phyloP scores from a whole-genome alignment of 1,140 invertebrate species.

The Aricia agestis region DNA sequence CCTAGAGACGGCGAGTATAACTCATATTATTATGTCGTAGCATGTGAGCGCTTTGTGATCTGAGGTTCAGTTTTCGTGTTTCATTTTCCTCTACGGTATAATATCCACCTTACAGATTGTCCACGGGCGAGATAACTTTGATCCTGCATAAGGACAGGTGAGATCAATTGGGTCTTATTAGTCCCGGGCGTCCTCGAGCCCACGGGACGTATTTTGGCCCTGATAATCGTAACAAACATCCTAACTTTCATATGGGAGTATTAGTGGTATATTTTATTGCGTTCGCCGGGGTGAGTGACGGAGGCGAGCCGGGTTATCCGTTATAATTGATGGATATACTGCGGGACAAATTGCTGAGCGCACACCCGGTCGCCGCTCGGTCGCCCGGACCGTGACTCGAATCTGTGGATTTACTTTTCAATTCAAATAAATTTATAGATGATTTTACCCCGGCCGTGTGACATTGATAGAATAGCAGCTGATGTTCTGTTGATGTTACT shows the following conservation, averaged over 20 bases:
- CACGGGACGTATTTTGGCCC: background rate
- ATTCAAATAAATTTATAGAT: slow-evolving; percentile 16
- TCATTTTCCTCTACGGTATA: no score
- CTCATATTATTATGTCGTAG: background rate
- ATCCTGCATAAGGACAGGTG: background rate
- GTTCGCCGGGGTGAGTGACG: slow-evolving; percentile 2
- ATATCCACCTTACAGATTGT: no score
- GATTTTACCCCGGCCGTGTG: background rate
- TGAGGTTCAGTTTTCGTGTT: background rate
- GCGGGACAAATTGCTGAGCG: slow-evolving; percentile 15
- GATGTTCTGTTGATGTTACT: no score
- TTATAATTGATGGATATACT: slow-evolving; percentile 16
- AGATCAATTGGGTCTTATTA: background rate
- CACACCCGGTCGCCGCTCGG: background rate
- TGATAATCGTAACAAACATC: background rate
- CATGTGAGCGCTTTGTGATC: background rate
- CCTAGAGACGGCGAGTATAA: background rate
- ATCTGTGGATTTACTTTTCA: slow-evolving; percentile 15
- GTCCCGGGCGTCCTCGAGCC: background rate
- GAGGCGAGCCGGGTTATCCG: slow-evolving; percentile 7
- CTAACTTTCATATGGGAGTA: background rate
- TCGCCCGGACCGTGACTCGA: slow-evolving; percentile 10
- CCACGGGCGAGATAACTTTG: no score
- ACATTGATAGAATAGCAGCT: slow-evolving; percentile 7
- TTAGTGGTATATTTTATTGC: slow-evolving; percentile 3